Evolutionary conservation across 2,113 vertebrate species (phyloP), one percentile per base, ranked within the genome.

Genomic region (Prolemur simus): DNA sequence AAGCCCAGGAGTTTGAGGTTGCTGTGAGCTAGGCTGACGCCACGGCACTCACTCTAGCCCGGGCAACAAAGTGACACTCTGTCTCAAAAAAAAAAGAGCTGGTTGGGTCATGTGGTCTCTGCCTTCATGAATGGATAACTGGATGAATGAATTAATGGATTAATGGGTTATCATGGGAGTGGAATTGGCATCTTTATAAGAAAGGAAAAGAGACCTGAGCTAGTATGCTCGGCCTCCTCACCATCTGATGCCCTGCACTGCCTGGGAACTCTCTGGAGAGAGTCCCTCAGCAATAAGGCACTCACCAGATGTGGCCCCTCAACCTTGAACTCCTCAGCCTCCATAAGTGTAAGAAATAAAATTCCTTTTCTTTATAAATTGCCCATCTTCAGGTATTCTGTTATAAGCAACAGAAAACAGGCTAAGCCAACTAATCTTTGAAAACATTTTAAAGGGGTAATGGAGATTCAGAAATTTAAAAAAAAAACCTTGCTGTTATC

Each of bases 361-460:
- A 74, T 45, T 45, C 39, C 13, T 74, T 74, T 74, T 74, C 39
- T 74, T 74, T 27, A 45, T 4, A 29, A 74, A 47, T 47, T 76
- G 29, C 27, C 42, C 8, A 17, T 27, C 8, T 45, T 47, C 73
- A 76, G 73, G 42, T 76, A 76, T 76, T 76, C 42, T 47, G 73
- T 76, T 76, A 27, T 76, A 76, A 76, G 73, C 73, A 76, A 76
- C 15, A 47, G 27, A 76, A 32, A 47, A 76, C 14, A 76, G 45
- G 15, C 42, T 32, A 76, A 47, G 42, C 45, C 71, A 74, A 15
- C 71, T 39, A 71, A 74, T 87, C 34, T 87, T 5, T 42, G 23
- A 78, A 97, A 87, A 63, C 23, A 56, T 91, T 54, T 81, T 60
- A 25, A 91, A 90, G 27, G n/a, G 17, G 20, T 34, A 94, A 66